Base-by-base conservation (phyloP, 2,797 vertebrate species). In the Myotis myotis region DNA sequence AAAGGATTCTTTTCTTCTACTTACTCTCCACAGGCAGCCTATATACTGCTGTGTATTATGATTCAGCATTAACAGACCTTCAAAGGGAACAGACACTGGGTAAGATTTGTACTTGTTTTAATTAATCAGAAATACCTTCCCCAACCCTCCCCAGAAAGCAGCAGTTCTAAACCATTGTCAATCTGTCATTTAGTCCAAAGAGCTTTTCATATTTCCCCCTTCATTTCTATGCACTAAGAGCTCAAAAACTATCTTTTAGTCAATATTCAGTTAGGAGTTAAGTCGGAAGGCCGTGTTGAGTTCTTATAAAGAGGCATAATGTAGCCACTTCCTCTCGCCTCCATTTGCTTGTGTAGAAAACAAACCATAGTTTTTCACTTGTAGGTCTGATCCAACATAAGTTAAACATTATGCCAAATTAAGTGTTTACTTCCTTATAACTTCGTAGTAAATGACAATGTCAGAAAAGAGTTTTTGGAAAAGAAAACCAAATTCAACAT, bases 191-290 rank as follows among this genome's bases (percentile, higher is more conserved):
- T 70, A 62, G 51, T 85, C 60, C 74, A 90, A 89, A 92, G 44
- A 83, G 74, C 82, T 85, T 95, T 96, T 78, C 80, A 20, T 44
- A 47, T 64, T 60, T 85, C 55, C 2, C 33, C 8, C 7, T 79
- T 47, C 36, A 28, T 74, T 71, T 95, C 88, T 94, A 8, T 81
- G 60, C n/a, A 33, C 44, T 82, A n/a, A 83, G 71, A 91, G 80
- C 68, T 49, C 64, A 92, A 28, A 93, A 93, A 79, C 71, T 79
- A n/a, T 88, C 74, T 94, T 87, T 96, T 66, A 82, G 96, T 96
- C 95, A 85, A 92, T 95, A 96, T 96, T 96, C 92, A 93, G 82
- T 96, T 94, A 96, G 53, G 81, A 60, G 90, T 94, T 94, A 75
- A 89, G 84, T 66, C 7, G 0, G 15, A 88, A 95, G 78, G 47